Base-by-base conservation (phyloP, 2,888 invertebrate species). In the Marronus borbonicus region DNA sequence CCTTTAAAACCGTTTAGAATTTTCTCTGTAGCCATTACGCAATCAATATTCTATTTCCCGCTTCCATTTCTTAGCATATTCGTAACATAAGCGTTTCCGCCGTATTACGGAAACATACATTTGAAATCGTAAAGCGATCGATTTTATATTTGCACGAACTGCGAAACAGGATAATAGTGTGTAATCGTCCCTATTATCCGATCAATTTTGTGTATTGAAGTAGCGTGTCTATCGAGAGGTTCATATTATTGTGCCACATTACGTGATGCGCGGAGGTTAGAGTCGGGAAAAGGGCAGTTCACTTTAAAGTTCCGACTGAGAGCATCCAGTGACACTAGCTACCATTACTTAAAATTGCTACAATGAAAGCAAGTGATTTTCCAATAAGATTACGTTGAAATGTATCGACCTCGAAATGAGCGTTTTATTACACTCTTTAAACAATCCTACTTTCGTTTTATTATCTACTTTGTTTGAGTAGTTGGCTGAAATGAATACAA, bases 161-260 rank as follows among this genome's bases (percentile, higher is more conserved):
- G 17, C 39, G 20, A 66, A 66, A 66, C 65, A 66, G 65, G 44
- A 66, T 66, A 44, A 66, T 66, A 66, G 20, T 44, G 17, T 65
- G 65, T 17, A 65, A 65, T 36, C 10, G 65, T 66, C 20, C 39
- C 39, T 44, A 66, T 66, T 66, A 44, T 66, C 20, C 55, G 20
- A 20, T 20, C 55, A 55, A 55, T 55, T 55, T 55, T 55, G 20
- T 55, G 20, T 55, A 55, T 62, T 62, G 31, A 8, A 14, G 31
- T 28, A 68, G 68, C 68, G 50, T 50, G 28, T 24, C 28, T 14
- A 50, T 49, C 24, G 50, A 50, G 12, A 68, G 50, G 50, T 20
- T 52, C 28, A 50, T 50, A 50, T n/a, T 49, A 14, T 68, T 68
- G 44, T 12, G 44, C 39, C 49, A 12, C 28, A 28, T 50, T 68